phyloP scores from a whole-genome alignment of 2,888 invertebrate species.

The Ichneumoninae sp. region DNA sequence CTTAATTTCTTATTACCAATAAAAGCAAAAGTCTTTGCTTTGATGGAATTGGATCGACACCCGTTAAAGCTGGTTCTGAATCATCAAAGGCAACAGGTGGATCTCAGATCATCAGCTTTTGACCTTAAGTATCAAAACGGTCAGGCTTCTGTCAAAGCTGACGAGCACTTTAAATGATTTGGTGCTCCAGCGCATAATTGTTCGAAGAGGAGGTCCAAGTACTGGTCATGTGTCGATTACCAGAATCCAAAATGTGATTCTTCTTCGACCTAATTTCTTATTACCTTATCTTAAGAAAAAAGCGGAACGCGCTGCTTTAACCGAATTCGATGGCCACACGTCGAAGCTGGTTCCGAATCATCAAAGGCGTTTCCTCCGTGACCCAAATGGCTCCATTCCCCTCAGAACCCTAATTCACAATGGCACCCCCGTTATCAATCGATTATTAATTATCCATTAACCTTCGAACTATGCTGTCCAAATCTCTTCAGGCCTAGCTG shows the following conservation, averaged over 20 bases:
- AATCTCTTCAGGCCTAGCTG: not conserved
- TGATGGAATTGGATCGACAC: not conserved
- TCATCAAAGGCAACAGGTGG: not conserved
- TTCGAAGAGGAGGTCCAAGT: not conserved
- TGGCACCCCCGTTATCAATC: not conserved
- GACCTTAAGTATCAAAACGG: not conserved
- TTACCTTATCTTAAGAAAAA: not conserved
- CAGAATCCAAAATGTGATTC: not conserved
- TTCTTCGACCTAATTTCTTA: not conserved
- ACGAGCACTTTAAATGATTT: not conserved
- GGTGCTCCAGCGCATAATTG: not conserved
- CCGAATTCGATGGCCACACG: not conserved
- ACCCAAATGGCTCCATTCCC: not conserved
- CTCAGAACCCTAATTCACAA: not conserved
- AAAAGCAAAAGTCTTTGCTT: no score
- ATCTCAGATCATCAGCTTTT: not conserved
- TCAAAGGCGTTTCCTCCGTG: not conserved
- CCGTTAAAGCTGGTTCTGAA: not conserved
- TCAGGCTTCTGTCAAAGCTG: not conserved
- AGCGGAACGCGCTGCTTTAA: no score
- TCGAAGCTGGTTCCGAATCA: not conserved
- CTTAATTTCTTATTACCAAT: not conserved
- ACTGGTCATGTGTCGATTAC: no score
- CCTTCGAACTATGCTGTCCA: not conserved
- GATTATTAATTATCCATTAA: not conserved